Base-by-base conservation (phyloP, 2,888 invertebrate species). In the Lochmaea crataegi region DNA sequence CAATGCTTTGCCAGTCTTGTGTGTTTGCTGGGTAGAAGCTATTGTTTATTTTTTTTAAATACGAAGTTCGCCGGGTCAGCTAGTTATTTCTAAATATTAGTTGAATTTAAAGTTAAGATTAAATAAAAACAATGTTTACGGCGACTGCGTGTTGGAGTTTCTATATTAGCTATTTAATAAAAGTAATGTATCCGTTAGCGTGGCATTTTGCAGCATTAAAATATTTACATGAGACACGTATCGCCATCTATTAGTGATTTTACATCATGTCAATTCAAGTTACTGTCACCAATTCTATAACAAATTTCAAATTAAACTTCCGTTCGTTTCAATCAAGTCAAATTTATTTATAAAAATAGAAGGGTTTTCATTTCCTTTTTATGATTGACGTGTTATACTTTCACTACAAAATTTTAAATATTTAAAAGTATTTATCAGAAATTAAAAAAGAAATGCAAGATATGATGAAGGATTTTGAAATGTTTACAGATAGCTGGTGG, bases 401-500 rank as follows among this genome's bases (percentile, higher is more conserved):
- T 53, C 7, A 16, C 53, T 12, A 18, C n/a, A 60, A 60, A 60
- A 60, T 60, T 60, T 14, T 16, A 60, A 1, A 9, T 32, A 26
- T 26, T 14, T 11, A 26, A 26, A 16, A 14, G 14, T 38, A 16
- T 61, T 61, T 41, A 60, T 60, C 18, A 12, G 3, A 60, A n/a
- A 14, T 32, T 26, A 60, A 26, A 9, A n/a, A 18, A 63, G 60
- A 64, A 38, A 74, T 77, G 76, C 70, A 76, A 42, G 73, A 77
- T 63, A 80, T 82, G 78, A 73, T 80, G 11, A 76, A 75, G 26
- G 80, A 80, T 67, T 80, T 83, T 72, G 82, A 83, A 63, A 75
- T 65, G 32, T 81, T 83, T 68, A 76, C 80, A 56, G 76, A 83
- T 71, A 87, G 83, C 81, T 92, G 86, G 90, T 90, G 89, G 89